Base-by-base conservation (phyloP, 2,113 vertebrate species). In the Tragelaphus strepsiceros region DNA sequence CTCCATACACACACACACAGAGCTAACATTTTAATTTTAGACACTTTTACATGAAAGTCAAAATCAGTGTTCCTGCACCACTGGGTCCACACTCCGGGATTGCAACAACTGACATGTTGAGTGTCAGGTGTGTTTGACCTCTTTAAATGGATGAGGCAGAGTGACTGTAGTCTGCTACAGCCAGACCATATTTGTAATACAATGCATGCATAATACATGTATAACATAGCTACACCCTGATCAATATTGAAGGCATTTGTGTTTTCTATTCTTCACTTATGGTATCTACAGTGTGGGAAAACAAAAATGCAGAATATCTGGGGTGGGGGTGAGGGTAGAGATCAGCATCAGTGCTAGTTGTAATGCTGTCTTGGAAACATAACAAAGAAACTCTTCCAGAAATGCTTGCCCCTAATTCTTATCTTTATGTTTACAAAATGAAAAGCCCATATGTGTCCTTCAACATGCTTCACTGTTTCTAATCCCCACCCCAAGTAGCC, bases 311-410 rank as follows among this genome's bases (percentile, higher is more conserved):
- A 71, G 15, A 28, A 13, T 78, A 91, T 58, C 61, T 58, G 1
- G 5, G 12, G 7, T 32, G 1, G 49, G 78, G 28, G 49, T 81
- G 78, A 35, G 1, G 13, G 4, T n/a, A 22, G 4, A 2, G 1
- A 35, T 83, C 14, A 39, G 5, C 4, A 9, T 59, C 7, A 28
- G 7, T 59, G 13, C 11, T 86, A 14, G 15, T 0, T 30, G 62
- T 13, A 43, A 56, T 90, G 7, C 19, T 51, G 2, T 58, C 43
- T 46, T 49, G 2, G 28, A 85, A 90, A 51, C 10, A 13, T 74
- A 71, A n/a, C 5, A 4, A 8, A 82, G 59, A 51, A 93, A 84
- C 1, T 22, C 22, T 94, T 88, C 39, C 10, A 35, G 32, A 96
- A 94, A 87, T 5, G 3, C 46, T 12, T 35, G 30, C 2, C 28